A percentile compares a stretch with the other conserved stretches of the same genome.
phyloP scores from a whole-genome alignment of 2,888 invertebrate species.

The Drosophila monieri region DNA sequence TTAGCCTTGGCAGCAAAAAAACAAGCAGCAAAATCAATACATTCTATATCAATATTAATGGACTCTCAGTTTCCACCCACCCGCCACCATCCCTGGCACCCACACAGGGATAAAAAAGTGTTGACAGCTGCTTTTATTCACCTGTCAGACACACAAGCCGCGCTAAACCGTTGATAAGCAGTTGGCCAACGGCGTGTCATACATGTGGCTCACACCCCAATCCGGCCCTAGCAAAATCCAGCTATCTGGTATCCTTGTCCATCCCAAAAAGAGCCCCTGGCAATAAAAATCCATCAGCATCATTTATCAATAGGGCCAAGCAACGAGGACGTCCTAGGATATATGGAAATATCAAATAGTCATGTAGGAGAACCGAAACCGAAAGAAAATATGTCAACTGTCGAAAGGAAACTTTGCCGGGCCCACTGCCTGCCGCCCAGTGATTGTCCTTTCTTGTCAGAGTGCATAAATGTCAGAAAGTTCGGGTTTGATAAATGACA shows the following conservation, averaged over 20 bases:
- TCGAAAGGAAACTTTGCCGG: slow-evolving; percentile 38
- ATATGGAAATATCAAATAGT: slow-evolving; percentile 65
- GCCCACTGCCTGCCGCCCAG: slow-evolving; percentile 13
- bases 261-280: slow-evolving; percentile 31
- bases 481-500: slow-evolving; percentile 78
- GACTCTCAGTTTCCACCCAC: slow-evolving; percentile 47
- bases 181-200: slow-evolving; percentile 43
- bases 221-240: slow-evolving; percentile 5
- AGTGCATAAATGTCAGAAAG: slow-evolving; percentile 74
- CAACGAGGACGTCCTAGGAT: slow-evolving; percentile 18
- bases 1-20: slow-evolving; percentile 33
- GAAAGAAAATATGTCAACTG: slow-evolving; percentile 56
- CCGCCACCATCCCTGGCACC: slow-evolving; percentile 1
- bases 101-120: slow-evolving; percentile 55
- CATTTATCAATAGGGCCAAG: slow-evolving; percentile 75
- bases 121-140: slow-evolving; percentile 80
- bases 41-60: slow-evolving; percentile 64
- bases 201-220: slow-evolving; percentile 26
- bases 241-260: slow-evolving; percentile 20
- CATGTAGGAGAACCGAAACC: slow-evolving; percentile 39
- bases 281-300: slow-evolving; percentile 71
- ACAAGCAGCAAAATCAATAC: slow-evolving; percentile 62
- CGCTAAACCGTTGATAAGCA: slow-evolving; percentile 77
- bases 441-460: slow-evolving; percentile 49
- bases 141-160: slow-evolving; percentile 78